Evolutionary conservation across 2,113 vertebrate species (phyloP), one percentile per base, ranked within the genome.

Genomic region (Brachyhypopomus occidentalis): DNA sequence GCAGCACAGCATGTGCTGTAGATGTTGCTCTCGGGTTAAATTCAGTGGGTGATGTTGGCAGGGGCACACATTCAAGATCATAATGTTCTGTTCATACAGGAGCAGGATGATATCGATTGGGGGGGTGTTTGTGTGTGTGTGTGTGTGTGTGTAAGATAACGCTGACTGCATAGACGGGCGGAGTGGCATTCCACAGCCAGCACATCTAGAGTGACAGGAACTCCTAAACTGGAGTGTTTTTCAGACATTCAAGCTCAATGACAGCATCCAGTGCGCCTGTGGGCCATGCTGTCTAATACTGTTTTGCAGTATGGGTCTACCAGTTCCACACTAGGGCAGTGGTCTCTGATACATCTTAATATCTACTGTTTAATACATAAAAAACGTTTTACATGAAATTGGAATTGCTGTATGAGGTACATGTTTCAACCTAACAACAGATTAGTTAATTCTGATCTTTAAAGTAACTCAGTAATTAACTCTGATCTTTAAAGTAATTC

Each of bases 111-210:
- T 77, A 56, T 27, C 22, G 5, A 25, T 59, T 19, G 38, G 1
- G 17, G 30, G 12, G 8, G 79, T 48, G 9, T 38, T 34, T 25
- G 20, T 62, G 27, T 25, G 25, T 48, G 4, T 30, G 69, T 12
- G 20, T 59, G 3, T 27, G 67, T 17, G 36, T 1, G 4, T 22
- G 76, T 36, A 17, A 25, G 62, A 67, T 74, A 41, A 58, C 74
- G 83, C 16, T 48, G 48, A 52, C 81, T 30, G 75, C 74, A 66
- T 79, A 14, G 6, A 89, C 90, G 60, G 85, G 88, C 84, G 59
- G 27, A 75, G 75, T 79, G 79, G 58, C 91, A 91, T 92, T 92
- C 89, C 85, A 75, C 79, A 25, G 71, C 66, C 38, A 80, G 20
- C 73, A 20, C 11, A 9, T 36, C 59, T 75, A 19, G 20, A 71